These are phyloP conservation scores for Zaprionus tsacasi DNA, from an alignment of 1,140 invertebrate species.

Conservation along the genomic window DNA sequence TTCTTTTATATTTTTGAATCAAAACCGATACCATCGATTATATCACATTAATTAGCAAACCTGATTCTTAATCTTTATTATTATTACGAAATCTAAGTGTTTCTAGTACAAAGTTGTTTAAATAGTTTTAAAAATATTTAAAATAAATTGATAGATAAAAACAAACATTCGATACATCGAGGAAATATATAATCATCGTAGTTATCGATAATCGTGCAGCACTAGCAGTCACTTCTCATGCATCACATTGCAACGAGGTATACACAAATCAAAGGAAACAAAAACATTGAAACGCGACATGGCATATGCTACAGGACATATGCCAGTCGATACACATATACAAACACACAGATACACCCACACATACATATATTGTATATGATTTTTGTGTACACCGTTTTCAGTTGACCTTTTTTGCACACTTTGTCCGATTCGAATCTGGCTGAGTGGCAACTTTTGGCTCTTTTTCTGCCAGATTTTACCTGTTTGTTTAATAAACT, in stretches of 20 bases:
- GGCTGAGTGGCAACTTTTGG: conserved; percentile 43
- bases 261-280: conserved; percentile 35
- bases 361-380: neutral
- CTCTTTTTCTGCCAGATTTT: conserved; percentile 41
- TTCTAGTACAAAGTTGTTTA: too few relatives aligned
- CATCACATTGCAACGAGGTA: neutral
- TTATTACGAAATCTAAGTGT: too few relatives aligned
- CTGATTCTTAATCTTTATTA: too few relatives aligned
- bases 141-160: too few relatives aligned
- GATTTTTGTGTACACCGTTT: conserved; percentile 13
- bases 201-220: too few relatives aligned
- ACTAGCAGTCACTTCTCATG: neutral
- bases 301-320: conserved; percentile 48
- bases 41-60: too few relatives aligned
- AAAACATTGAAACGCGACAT: conserved; percentile 16
- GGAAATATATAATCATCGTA: too few relatives aligned
- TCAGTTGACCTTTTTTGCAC: neutral
- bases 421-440: conserved; percentile 28
- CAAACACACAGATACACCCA: neutral
- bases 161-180: too few relatives aligned
- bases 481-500: conserved; percentile 75
- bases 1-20: too few relatives aligned
- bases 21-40: too few relatives aligned
- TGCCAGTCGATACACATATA: conserved; percentile 20
- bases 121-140: too few relatives aligned